Conservation (phyloP, 2,113 vertebrate genomes). For the Pavo muticus region DNA sequence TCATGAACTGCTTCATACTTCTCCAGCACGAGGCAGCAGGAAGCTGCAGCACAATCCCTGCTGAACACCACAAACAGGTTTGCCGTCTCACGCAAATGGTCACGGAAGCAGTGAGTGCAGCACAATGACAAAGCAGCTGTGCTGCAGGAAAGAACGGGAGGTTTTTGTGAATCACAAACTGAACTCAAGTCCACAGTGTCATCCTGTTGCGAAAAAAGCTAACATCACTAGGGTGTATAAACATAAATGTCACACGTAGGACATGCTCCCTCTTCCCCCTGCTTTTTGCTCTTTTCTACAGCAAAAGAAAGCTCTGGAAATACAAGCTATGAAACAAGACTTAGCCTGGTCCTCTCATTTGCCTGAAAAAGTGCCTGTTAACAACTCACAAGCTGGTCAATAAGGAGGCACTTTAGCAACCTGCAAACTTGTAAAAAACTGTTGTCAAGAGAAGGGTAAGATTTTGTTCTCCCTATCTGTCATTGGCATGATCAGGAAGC, state of each 20-base stretch:
- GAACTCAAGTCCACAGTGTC: conserved; percentile 54
- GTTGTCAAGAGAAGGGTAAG: background rate
- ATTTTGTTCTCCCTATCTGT: background rate
- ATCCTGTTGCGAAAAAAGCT: conserved; percentile 67
- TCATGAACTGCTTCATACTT: background rate
- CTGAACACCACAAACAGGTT: background rate
- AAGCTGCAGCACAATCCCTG: conserved; percentile 1
- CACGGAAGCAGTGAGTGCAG: conserved; percentile 38
- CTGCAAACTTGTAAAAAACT: background rate
- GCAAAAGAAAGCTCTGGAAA: conserved; percentile 49
- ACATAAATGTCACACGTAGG: conserved; percentile 32
- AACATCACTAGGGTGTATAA: conserved; percentile 52
- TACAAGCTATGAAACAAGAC: background rate
- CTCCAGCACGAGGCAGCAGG: background rate
- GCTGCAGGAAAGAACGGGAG: conserved; percentile 34
- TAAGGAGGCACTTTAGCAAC: background rate
- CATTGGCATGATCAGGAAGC: background rate
- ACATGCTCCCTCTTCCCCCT: background rate
- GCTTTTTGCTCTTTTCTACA: background rate
- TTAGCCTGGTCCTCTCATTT: background rate
- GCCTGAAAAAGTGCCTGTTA: background rate
- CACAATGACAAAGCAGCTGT: background rate
- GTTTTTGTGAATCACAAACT: conserved; percentile 51
- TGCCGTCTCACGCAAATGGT: conserved; percentile 42
- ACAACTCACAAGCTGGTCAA: background rate